Base-by-base conservation (phyloP, 2,113 vertebrate genomes). In the Talpa occidentalis region DNA sequence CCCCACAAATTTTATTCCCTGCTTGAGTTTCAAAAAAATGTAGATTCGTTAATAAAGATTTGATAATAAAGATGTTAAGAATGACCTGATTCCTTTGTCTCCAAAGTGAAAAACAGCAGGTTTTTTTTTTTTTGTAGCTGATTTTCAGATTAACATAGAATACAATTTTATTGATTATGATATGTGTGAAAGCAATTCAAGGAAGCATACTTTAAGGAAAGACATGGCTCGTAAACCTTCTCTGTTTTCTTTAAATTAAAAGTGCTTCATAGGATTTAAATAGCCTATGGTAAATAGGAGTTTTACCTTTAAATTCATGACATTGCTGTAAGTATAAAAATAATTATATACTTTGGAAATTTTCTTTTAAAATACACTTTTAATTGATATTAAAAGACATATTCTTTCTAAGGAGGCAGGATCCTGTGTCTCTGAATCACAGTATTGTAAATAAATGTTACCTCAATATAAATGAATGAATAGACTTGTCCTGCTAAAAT, bases 221-320 rank as follows among this genome's bases (percentile, higher is more conserved):
- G 42, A 47, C 32, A 59, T 3, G 37, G 35, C 30, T 83, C 17
- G 10, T 24, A 67, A 67, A 42, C 47, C 8, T n/a, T 73, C 14
- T 35, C 26, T 11, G 15, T 78, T 82, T 52, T 91, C 47, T 85
- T 12, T 47, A 24, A 74, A 76, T 80, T n/a, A 40, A 59, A 81
- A 83, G 40, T 73, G 49, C 1, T 76, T 60, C 28, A 24, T 17
- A 6, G n/a, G 26, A 56, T 64, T 15, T 22, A 66, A 47, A 78
- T n/a, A n/a, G n/a, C n/a, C n/a, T n/a, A n/a, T n/a, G n/a, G n/a
- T n/a, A n/a, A n/a, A n/a, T n/a, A 76, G 49, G 62, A 93, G 17
- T 87, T 35, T 93, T 72, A 72, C 47, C 26, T 84, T 70, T 28
- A 87, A 94, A 73, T 82, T 49, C 26, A 22, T 76, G 83, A 35